Evolutionary conservation across 2,797 vertebrate species (phyloP).

Genomic region (Hafferia zeledoni): DNA sequence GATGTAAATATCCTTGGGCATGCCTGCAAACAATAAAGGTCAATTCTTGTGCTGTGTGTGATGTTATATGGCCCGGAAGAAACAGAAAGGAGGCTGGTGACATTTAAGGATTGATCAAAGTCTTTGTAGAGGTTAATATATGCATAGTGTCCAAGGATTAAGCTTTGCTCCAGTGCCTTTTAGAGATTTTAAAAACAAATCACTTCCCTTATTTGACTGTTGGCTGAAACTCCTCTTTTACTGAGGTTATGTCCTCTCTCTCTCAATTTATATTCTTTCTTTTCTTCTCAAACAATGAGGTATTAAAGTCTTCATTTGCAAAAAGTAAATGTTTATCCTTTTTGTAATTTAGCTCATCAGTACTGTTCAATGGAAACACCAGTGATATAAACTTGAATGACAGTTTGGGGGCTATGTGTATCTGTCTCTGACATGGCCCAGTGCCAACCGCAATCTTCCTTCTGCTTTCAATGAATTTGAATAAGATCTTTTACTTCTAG

Average conservation of each 20-base stretch:
- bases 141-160: constrained; percentile 14
- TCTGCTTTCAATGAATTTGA: background rate
- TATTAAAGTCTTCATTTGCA: background rate
- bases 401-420: background rate
- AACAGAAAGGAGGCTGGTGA: background rate
- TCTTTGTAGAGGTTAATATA: constrained; percentile 45
- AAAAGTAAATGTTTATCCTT: constrained; percentile 6
- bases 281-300: background rate
- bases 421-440: background rate
- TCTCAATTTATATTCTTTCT: background rate
- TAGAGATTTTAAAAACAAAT: constrained; percentile 1
- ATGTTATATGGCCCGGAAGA: constrained; percentile 39
- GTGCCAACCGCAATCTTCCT: background rate
- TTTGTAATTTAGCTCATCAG: background rate
- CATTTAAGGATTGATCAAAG: constrained; percentile 51
- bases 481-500: background rate
- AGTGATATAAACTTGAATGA: background rate
- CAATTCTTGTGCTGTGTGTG: background rate
- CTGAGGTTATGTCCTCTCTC: background rate
- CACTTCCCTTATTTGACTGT: background rate
- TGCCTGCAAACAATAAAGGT: constrained; percentile 37
- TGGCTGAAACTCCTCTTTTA: background rate
- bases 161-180: constrained; percentile 19
- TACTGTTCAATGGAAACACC: background rate
- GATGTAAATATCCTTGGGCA: constrained; percentile 14